phyloP scores from a whole-genome alignment of 2,888 invertebrate genomes.

The Allolobophora icterica region DNA sequence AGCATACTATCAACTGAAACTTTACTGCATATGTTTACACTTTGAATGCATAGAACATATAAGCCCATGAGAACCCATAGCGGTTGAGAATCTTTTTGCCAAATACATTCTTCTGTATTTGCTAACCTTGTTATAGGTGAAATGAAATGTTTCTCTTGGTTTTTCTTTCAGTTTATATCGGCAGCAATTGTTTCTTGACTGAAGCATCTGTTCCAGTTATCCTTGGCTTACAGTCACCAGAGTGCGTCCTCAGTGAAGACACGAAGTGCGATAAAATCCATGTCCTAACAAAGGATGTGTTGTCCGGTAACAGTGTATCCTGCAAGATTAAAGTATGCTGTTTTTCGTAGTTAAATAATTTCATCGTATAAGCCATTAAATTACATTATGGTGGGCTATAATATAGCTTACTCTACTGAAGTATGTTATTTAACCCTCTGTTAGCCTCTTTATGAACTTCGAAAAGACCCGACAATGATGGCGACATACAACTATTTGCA shows the following conservation, averaged over 20 bases:
- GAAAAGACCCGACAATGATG: not conserved
- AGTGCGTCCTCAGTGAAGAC: not conserved
- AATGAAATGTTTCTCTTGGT: not conserved
- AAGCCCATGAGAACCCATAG: too few relatives aligned
- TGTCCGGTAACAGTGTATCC: not conserved
- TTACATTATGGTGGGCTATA: not conserved
- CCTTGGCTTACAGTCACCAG: not conserved
- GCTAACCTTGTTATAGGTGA: not conserved
- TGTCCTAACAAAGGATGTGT: not conserved
- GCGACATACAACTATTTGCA: not conserved
- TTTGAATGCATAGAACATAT: too few relatives aligned
- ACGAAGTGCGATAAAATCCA: not conserved
- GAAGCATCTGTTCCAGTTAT: not conserved
- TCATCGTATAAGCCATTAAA: not conserved
- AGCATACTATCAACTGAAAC: not conserved
- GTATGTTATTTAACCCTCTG: not conserved
- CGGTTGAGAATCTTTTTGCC: too few relatives aligned
- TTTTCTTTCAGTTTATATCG: not conserved
- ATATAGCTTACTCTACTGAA: too few relatives aligned
- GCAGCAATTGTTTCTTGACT: not conserved
- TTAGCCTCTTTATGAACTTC: not conserved
- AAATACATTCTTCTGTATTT: not conserved
- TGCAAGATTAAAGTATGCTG: not conserved
- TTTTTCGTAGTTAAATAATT: not conserved
- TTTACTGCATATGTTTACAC: too few relatives aligned